phyloP scores from a whole-genome alignment of 2,113 vertebrate species.

The Ictidomys tridecemlineatus region DNA sequence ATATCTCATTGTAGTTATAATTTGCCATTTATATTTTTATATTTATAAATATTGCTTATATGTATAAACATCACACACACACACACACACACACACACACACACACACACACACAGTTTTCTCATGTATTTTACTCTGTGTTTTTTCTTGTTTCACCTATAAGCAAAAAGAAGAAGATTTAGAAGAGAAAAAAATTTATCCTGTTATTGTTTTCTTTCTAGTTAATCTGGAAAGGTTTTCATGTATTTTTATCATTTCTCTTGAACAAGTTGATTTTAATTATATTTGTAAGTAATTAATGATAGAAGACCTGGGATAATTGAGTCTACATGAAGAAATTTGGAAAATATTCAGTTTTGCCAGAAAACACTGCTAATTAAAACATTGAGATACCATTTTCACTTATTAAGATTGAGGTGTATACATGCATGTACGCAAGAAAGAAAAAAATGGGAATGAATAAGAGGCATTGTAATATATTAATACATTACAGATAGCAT shows the following conservation, averaged over 20 bases:
- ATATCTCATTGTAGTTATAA: too few species aligned
- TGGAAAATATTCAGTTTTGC: not conserved
- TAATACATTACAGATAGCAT: too few species aligned
- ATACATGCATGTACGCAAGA: not conserved
- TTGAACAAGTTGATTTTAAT: not conserved
- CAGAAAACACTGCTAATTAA: not conserved
- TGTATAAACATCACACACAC: too few species aligned
- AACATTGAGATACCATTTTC: not conserved
- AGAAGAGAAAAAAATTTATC: not conserved
- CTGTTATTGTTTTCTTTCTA: not conserved
- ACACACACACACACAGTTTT: not conserved
- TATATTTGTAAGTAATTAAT: not conserved
- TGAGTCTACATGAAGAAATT: not conserved
- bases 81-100: too few species aligned
- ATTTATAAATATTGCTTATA: too few species aligned
- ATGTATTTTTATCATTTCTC: not conserved
- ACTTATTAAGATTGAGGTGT: not conserved
- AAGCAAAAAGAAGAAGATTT: not conserved
- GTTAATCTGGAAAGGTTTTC: not conserved
- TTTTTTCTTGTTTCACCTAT: not conserved
- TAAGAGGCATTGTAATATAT: not conserved
- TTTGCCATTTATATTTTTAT: too few species aligned
- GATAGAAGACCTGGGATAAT: not conserved
- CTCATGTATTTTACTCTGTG: not conserved
- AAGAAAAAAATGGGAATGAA: not conserved